Evolutionary conservation across 1,140 invertebrate genomes (phyloP), one percentile per base, ranked within the genome.

Genomic region (Drosophila ercepeae): DNA sequence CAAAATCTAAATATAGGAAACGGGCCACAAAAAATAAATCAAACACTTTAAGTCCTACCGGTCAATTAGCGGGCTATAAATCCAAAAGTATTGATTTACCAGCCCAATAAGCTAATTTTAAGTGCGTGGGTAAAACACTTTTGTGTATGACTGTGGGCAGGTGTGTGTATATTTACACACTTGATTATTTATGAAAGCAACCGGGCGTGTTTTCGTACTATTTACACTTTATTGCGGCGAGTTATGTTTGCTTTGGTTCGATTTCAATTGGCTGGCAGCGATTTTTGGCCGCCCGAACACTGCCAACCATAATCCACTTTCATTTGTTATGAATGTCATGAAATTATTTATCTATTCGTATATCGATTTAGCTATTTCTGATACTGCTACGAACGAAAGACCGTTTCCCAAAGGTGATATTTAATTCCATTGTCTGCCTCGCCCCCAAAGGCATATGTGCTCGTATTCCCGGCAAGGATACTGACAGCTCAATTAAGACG

Each of bases 61-160:
- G 57, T 65, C 67, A 84, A 84, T 86, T 84, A 79, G 61, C 58
- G 42, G 49, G 54, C 57, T 21, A 84, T 65, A 76, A 61, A 65
- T 51, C 71, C 45, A 53, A 54, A 42, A 46, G 59, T 86, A 86
- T 84, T 67, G 79, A 84, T 79, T 84, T 69, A 60, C 55, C 32
- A 61, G 21, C 32, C 27, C 11, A 34, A 39, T 41, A 53, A 69
- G 74, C 57, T 57, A 52, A 53, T 61, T 57, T 57, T n/a, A 19
- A 39, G 65, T 55, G 42, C 50, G 44, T 64, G 50, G 39, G 18
- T 34, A 23, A 9, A 29, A 67, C 18, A 71, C 67, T 52, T 71
- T 58, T 32, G 14, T 13, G 18, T 25, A 13, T 7, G 1, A 49
- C 11, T 13, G n/a, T 8, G 5, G 9, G 2, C 2, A 9, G n/a